Conservation (phyloP, 2,888 invertebrate genomes). For the Vesta saturnalis region DNA sequence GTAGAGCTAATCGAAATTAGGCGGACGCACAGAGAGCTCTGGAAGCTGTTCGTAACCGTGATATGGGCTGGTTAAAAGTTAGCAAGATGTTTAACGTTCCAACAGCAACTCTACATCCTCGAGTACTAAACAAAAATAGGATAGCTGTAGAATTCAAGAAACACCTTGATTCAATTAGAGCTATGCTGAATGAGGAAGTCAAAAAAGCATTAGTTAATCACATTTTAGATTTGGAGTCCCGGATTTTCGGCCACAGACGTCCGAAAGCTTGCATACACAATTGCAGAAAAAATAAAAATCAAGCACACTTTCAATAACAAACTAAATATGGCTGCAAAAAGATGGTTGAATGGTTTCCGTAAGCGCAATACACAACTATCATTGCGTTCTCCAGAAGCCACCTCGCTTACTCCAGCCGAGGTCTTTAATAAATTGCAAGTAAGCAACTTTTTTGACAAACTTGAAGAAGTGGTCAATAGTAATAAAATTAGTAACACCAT, state of each 20-base stretch:
- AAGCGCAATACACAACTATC: not conserved
- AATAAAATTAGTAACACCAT: not conserved
- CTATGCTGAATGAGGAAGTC: not conserved
- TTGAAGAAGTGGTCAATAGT: not conserved
- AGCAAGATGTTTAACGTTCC: not conserved
- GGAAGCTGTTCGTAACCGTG: not conserved
- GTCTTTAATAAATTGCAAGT: too few relatives aligned
- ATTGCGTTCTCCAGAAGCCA: not conserved
- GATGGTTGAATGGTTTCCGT: too few relatives aligned
- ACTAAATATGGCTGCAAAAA: not conserved
- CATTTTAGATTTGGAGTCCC: too few relatives aligned
- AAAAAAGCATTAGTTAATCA: not conserved
- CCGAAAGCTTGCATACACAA: too few relatives aligned
- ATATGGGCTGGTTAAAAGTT: not conserved
- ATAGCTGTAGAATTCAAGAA: too few relatives aligned
- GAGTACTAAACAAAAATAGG: too few relatives aligned
- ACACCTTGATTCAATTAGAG: too few relatives aligned
- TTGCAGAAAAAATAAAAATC: too few relatives aligned
- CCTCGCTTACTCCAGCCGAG: not conserved
- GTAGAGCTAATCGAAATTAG: not conserved
- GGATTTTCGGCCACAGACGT: not conserved
- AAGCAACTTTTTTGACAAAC: not conserved
- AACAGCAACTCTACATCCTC: too few relatives aligned
- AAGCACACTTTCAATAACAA: not conserved
- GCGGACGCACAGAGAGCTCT: not conserved